These are phyloP conservation scores for Petrosia ficiformis DNA, from an alignment of 37 sponge, comb jelly and placozoan genomes.

Conservation along the genomic window DNA sequence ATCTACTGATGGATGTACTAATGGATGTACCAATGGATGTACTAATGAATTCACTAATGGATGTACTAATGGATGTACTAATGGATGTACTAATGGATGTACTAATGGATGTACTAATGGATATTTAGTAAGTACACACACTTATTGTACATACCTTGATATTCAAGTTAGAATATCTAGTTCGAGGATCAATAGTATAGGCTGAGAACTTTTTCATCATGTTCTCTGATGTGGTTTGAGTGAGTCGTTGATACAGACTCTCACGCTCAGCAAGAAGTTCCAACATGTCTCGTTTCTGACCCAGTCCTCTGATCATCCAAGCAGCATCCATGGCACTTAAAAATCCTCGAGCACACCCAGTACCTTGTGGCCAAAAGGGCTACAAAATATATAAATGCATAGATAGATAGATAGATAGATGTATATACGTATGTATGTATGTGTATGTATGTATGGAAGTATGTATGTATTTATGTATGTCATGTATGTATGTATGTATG, in stretches of 20 bases:
- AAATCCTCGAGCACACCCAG: constrained; percentile 92
- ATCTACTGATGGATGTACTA: no score
- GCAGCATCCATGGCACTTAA: constrained; percentile 91
- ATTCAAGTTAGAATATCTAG: constrained; percentile 66
- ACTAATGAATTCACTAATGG: no score
- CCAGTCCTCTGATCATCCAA: constrained; percentile 84
- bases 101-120: no score
- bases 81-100: no score
- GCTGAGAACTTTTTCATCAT: constrained; percentile 48
- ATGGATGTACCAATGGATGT: no score
- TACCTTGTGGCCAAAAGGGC: constrained; percentile 99
- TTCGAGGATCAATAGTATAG: constrained; percentile 85
- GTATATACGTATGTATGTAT: neutral
- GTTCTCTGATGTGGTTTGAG: constrained; percentile 92
- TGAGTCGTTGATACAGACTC: constrained; percentile 73
- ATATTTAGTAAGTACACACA: constrained; percentile 1
- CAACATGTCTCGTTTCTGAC: constrained; percentile 20
- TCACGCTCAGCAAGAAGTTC: constrained; percentile 88
- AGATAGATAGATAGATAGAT: no score
- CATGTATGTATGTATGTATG: no score
- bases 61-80: no score
- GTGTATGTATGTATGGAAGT: no score
- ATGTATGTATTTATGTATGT: no score
- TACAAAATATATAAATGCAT: constrained; percentile 11
- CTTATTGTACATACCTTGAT: neutral